These are phyloP conservation scores for Sebastolobus alascanus DNA, from an alignment of 2,797 vertebrate genomes.

Conservation along the genomic window DNA sequence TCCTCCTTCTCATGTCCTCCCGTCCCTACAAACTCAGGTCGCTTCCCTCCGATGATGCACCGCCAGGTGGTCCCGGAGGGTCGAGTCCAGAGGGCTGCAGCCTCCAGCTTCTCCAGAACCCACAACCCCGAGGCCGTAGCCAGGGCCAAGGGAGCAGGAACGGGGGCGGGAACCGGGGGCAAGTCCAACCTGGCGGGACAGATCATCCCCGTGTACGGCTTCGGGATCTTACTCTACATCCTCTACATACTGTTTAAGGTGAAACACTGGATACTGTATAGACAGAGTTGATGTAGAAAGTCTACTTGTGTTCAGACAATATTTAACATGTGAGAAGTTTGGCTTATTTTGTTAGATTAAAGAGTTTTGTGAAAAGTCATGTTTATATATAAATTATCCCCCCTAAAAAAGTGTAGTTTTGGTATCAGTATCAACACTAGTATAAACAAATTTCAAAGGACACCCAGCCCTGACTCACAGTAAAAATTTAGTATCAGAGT, in stretches of 20 bases:
- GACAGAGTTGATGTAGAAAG: neutral
- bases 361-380: neutral
- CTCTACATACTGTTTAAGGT: slow-evolving; percentile 98
- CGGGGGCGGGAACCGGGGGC: slow-evolving; percentile 76
- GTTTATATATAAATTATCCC: neutral
- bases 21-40: slow-evolving; percentile 79
- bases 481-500: neutral
- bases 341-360: neutral
- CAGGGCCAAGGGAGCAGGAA: slow-evolving; percentile 87
- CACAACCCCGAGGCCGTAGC: slow-evolving; percentile 89
- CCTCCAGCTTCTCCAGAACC: slow-evolving; percentile 81
- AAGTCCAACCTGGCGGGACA: slow-evolving; percentile 94
- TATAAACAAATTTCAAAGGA: neutral
- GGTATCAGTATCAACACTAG: neutral
- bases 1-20: neutral
- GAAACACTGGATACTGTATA: slow-evolving; percentile 20
- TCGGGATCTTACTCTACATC: slow-evolving; percentile 96
- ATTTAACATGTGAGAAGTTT: neutral
- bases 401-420: neutral
- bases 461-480: neutral
- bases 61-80: slow-evolving; percentile 80
- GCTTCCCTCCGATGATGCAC: slow-evolving; percentile 88
- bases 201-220: slow-evolving; percentile 97
- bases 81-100: slow-evolving; percentile 59
- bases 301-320: neutral